Base-by-base conservation (phyloP, 2,113 vertebrate species). In the Pelmatolapia mariae region DNA sequence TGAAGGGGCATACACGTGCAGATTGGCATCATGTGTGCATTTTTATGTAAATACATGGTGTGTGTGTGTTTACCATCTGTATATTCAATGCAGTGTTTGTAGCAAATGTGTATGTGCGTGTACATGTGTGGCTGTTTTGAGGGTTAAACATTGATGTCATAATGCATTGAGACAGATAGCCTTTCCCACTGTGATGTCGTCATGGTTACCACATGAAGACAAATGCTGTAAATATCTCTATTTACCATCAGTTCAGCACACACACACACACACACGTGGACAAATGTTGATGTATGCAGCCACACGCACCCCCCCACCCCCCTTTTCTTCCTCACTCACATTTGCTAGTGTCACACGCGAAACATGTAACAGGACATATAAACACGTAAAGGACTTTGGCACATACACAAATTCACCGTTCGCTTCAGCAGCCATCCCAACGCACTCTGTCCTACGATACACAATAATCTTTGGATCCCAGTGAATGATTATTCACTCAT, bases 121-220 rank as follows among this genome's bases (percentile, higher is more conserved):
- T 61, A 18, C 52, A 52, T 87, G 56, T 88, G 76, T 88, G 56
- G 81, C 16, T 86, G 5, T 89, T 59, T 86, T 80, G 66, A 43
- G 88, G 85, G 85, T 90, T 93, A 90, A 92, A 90, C 87, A 90
- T 61, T 93, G 91, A 94, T 96, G 91, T 90, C 92, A 95, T 91
- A 92, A 94, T 93, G 90, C 89, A 90, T 90, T 91, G 89, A 95
- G 94, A 95, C 89, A 94, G 93, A 94, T 92, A 94, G 90, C 92
- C 91, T 93, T 93, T 94, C 95, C 95, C 82, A 91, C 93, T 96
- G 95, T 94, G 92, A 91, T 12, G 92, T 96, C 81, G 95, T 95
- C 95, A 96, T 96, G 95, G 93, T 94, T 94, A 96, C 95, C 93
- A 90, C 89, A 94, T 88, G 88, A 92, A 93, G 95, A 94, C 94